phyloP scores from a whole-genome alignment of 2,113 vertebrate genomes.

The Picathartes gymnocephalus region DNA sequence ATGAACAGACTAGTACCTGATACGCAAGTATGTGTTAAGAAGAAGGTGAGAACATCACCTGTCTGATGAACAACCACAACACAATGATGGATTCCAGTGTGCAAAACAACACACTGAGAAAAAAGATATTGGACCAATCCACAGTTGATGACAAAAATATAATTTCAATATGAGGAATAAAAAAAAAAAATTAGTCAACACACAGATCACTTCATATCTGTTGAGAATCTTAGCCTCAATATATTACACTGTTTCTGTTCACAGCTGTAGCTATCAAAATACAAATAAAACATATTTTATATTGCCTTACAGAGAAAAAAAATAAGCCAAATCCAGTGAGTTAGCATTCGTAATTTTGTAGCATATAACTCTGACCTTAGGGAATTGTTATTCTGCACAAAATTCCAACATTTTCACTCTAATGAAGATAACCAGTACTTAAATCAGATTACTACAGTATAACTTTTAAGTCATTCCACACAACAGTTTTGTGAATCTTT shows the following conservation, averaged over 20 bases:
- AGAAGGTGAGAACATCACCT: not conserved
- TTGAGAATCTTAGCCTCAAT: not conserved
- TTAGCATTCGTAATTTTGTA: not conserved
- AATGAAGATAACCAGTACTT: not conserved
- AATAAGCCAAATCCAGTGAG: not conserved
- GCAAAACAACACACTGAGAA: not conserved
- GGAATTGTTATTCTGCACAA: not conserved
- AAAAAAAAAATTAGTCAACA: not conserved
- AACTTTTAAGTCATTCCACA: not conserved
- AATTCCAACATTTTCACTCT: not conserved
- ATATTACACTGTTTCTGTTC: not conserved
- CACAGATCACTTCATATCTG: not conserved
- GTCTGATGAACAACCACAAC: not conserved
- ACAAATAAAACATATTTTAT: not conserved
- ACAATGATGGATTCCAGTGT: not conserved
- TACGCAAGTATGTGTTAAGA: accelerated
- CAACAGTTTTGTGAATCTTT: not conserved
- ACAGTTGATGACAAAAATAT: not conserved
- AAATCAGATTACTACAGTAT: not conserved
- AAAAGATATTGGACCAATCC: not conserved
- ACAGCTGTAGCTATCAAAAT: not conserved
- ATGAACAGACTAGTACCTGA: not conserved
- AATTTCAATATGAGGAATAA: not conserved
- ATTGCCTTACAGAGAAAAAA: not conserved
- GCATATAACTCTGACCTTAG: not conserved